Evolutionary conservation across 2,888 invertebrate species (phyloP).

Genomic region (Eupsilia transversa): DNA sequence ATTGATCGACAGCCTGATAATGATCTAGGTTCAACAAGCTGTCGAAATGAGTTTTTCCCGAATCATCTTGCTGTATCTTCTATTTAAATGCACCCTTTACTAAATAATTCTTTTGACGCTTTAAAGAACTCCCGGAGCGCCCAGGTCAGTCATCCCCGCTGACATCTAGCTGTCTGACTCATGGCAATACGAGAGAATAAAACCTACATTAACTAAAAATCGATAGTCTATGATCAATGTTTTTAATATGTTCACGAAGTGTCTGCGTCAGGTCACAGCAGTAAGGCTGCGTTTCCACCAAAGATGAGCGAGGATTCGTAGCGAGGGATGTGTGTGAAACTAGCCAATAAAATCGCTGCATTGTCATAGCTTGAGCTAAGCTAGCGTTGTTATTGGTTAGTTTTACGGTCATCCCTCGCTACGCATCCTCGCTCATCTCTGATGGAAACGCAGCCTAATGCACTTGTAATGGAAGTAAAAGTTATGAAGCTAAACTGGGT

Average conservation of each 20-base stretch:
- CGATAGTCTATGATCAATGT: background rate
- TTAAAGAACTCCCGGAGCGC: background rate
- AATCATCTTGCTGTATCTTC: background rate
- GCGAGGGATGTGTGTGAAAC: no score
- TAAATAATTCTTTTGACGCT: background rate
- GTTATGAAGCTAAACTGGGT: background rate
- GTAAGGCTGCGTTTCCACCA: no score
- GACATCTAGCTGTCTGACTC: background rate
- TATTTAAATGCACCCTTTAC: background rate
- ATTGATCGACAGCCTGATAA: background rate
- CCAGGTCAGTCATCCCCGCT: background rate
- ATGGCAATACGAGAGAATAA: background rate
- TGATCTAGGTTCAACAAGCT: background rate
- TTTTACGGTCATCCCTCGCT: no score
- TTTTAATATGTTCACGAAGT: background rate
- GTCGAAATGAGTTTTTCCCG: background rate
- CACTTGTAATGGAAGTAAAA: background rate
- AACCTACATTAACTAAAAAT: background rate
- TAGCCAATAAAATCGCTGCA: no score
- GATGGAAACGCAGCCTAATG: no score
- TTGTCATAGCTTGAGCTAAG: no score
- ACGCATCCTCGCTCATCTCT: no score
- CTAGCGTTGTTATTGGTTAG: no score
- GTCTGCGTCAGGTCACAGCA: background rate
- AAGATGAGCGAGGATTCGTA: no score